Base-by-base conservation (phyloP, 2,888 invertebrate genomes). In the Belgica antarctica region DNA sequence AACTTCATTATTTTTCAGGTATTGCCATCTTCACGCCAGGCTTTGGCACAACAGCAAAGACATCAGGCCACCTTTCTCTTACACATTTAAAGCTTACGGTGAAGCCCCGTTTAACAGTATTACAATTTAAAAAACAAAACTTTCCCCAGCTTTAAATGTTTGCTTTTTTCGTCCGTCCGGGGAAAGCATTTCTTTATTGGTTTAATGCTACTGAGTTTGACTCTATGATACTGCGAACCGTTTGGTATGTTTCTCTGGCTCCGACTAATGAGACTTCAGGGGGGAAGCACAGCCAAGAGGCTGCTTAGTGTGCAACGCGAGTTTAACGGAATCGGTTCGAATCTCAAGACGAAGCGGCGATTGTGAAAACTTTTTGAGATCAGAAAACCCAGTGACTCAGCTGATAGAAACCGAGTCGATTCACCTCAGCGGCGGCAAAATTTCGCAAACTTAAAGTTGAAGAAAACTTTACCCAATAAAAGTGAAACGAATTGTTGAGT, bases 121-220 rank as follows among this genome's bases (percentile, higher is more conserved):
- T 52, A 10, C 19, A 52, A 52, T 52, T 52, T 52, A 22, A 59
- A 59, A 27, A 46, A 46, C n/a, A 27, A 68, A 68, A 68, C 68
- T 68, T 68, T 68, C 68, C 68, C 68, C 68, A 57, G 57, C 52
- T 52, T 57, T 68, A 19, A 65, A 31, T 57, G 34, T 68, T 68
- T 68, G 68, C 57, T 68, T 57, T 52, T 63, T 66, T 10, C 65
- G 41, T 28, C 46, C 68, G 31, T 10, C 52, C 62, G 57, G 68
- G 47, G 68, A 68, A 34, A 68, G 34, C 52, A 68, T 57, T 68
- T 68, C 57, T 15, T 28, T 68, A 28, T 52, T 52, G 22, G 31
- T 7, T 59, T 59, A 59, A 52, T 41, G 41, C 47, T 47, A 31
- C 22, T 10, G 41, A 41, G 52, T 22, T 17, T 52, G 52, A 19